These are phyloP conservation scores for Nymphalis urticae DNA, from an alignment of 2,888 invertebrate genomes.

Conservation along the genomic window DNA sequence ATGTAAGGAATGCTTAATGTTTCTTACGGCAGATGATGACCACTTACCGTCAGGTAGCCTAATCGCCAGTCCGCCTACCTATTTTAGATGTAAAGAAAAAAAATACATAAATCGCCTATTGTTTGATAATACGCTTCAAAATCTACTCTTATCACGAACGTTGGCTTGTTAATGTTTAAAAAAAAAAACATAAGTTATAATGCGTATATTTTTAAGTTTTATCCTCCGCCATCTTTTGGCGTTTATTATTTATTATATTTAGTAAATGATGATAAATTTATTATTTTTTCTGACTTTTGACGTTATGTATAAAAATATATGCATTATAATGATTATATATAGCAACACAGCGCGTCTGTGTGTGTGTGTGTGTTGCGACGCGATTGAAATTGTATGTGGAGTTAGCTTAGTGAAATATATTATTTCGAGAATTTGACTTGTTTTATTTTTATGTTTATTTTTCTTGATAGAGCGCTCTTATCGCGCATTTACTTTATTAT, in stretches of 20 bases:
- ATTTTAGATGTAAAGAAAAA: background rate
- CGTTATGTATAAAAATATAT: conserved; percentile 21
- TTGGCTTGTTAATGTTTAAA: conserved; percentile 11
- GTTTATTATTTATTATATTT: conserved; percentile 2
- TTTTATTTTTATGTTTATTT: conserved; percentile 42
- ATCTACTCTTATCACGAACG: conserved; percentile 7
- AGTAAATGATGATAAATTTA: background rate
- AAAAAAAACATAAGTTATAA: conserved; percentile 1
- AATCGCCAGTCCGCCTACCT: no score
- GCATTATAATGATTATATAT: conserved; percentile 26
- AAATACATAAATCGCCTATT: conserved; percentile 2
- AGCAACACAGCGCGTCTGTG: conserved; percentile 20
- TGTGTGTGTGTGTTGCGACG: conserved; percentile 18
- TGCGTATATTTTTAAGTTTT: conserved; percentile 21
- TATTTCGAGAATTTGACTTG: conserved; percentile 41
- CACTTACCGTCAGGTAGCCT: no score
- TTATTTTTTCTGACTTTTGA: background rate
- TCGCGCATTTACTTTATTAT: no score
- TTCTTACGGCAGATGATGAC: no score
- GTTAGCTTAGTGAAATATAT: conserved; percentile 54
- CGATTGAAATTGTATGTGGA: conserved; percentile 44
- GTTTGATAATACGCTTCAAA: conserved; percentile 15
- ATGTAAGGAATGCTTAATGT: no score
- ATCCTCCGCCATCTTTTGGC: background rate
- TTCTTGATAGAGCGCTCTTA: no score